Conservation (phyloP, 2,888 invertebrate genomes). For the Eledona agricola region DNA sequence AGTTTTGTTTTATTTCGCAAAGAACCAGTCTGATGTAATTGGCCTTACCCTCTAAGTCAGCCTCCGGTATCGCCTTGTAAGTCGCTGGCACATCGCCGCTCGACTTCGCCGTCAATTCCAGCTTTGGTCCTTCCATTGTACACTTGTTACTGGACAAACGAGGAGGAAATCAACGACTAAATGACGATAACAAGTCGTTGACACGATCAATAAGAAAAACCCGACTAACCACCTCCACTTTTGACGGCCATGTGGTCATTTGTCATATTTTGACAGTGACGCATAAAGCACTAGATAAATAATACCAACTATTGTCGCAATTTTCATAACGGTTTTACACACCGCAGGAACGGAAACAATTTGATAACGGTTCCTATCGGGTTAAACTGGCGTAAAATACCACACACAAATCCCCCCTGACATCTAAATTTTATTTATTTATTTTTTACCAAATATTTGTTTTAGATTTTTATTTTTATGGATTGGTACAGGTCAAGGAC, state of each 20-base stretch:
- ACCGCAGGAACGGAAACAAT: too few species aligned
- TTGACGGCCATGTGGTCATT: slow-evolving; percentile 1
- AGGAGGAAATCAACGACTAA: slow-evolving; percentile 7
- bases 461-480: too few species aligned
- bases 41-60: slow-evolving; percentile 65
- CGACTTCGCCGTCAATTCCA: slow-evolving; percentile 54
- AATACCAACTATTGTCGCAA: slow-evolving; percentile 7
- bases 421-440: too few species aligned
- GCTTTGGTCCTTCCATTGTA: slow-evolving; percentile 65
- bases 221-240: not conserved
- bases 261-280: slow-evolving; percentile 8
- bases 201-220: slow-evolving; percentile 10
- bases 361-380: too few species aligned
- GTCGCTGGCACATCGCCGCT: slow-evolving; percentile 54
- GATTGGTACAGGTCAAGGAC: too few species aligned
- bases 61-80: slow-evolving; percentile 69
- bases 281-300: slow-evolving; percentile 2
- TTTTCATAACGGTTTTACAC: too few species aligned
- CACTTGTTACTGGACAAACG: slow-evolving; percentile 31
- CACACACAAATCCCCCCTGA: too few species aligned
- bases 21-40: slow-evolving; percentile 33
- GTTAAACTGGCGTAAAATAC: too few species aligned
- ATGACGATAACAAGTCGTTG: slow-evolving; percentile 8
- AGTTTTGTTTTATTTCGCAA: slow-evolving; percentile 33
- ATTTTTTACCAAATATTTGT: too few species aligned